A percentile compares a stretch with the other conserved stretches of the same genome.
These are phyloP conservation scores for Orgyia antiqua DNA, from an alignment of 2,888 invertebrate species.

Conservation along the genomic window DNA sequence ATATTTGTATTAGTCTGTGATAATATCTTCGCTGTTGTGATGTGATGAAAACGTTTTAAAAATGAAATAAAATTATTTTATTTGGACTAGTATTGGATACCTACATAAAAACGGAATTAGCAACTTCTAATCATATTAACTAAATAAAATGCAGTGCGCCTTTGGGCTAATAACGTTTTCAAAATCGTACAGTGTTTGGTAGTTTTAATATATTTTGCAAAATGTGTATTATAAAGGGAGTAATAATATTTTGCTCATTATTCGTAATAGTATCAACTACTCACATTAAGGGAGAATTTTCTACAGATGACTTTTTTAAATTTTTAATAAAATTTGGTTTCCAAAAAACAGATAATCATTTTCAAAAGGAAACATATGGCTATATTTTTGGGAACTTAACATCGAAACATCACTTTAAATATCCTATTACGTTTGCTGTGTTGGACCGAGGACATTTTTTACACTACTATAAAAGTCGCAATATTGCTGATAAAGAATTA, in stretches of 20 bases:
- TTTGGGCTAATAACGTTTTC: too few relatives aligned
- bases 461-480: constrained; percentile 91
- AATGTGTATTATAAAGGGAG: constrained; percentile 48
- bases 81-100: too few relatives aligned
- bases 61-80: too few relatives aligned
- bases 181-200: too few relatives aligned
- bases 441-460: constrained; percentile 92
- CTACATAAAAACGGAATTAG: too few relatives aligned
- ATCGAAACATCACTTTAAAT: constrained; percentile 80
- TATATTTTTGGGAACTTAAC: constrained; percentile 98
- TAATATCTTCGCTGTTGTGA: too few relatives aligned
- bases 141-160: too few relatives aligned
- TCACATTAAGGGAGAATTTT: constrained; percentile 65
- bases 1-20: too few relatives aligned
- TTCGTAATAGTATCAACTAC: constrained; percentile 44
- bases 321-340: constrained; percentile 97
- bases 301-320: constrained; percentile 86
- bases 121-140: too few relatives aligned
- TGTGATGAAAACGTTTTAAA: too few relatives aligned
- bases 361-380: constrained; percentile 91
- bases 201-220: too few relatives aligned
- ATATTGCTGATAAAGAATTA: constrained; percentile 78
- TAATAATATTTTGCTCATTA: constrained; percentile 44
- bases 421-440: constrained; percentile 90
- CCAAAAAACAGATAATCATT: constrained; percentile 94